Evolutionary conservation across 2,888 invertebrate species (phyloP).

Genomic region (Calliopum simillimum): DNA sequence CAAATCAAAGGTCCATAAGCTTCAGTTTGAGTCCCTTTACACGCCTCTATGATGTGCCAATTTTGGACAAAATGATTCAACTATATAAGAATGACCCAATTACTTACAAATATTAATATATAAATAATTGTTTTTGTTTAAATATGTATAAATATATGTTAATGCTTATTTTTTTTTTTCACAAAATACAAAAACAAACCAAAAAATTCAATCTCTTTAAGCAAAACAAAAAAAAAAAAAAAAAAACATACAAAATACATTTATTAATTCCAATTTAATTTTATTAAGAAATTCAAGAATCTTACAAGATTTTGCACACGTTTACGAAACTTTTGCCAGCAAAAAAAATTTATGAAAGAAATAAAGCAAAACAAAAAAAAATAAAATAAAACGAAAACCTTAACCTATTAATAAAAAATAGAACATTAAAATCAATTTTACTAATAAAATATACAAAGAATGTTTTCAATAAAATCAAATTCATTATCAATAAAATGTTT

Average conservation of each 20-base stretch:
- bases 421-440: conserved; percentile 10
- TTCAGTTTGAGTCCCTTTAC: no score
- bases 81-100: no score
- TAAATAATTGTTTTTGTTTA: no score
- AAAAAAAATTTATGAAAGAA: not conserved
- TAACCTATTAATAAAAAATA: not conserved
- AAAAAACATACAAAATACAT: not conserved
- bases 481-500: not conserved
- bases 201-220: not conserved
- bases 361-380: not conserved
- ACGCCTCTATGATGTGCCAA: no score
- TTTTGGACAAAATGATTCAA: no score
- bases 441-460: conserved; percentile 10
- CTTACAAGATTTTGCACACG: conserved; percentile 3
- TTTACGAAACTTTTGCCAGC: not conserved
- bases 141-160: not conserved
- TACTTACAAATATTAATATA: no score
- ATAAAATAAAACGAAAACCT: not conserved
- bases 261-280: not conserved
- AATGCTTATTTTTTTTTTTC: no score
- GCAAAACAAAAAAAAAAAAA: not conserved
- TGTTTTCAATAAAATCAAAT: conserved; percentile 14
- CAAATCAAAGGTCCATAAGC: no score
- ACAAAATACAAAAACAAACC: not conserved
- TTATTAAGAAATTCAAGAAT: not conserved